Evolutionary conservation across 2,113 vertebrate species (phyloP), one percentile per base, ranked within the genome.

Genomic region (Myrmecobius fasciatus): DNA sequence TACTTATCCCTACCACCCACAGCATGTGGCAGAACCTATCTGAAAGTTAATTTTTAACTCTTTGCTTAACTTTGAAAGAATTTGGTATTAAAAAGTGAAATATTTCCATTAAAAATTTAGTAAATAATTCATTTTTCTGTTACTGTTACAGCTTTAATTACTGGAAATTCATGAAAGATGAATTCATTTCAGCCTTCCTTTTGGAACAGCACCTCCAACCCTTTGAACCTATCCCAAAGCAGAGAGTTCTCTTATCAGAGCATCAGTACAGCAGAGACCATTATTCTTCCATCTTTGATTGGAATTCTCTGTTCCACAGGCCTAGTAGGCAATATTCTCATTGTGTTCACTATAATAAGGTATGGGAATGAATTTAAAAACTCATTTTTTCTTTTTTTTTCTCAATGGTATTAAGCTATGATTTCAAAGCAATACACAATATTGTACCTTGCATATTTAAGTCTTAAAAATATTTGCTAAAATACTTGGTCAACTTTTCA

Each of bases 241-340:
- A 91, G 60, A 88, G 96, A 95, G 24, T 95, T 97, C 20, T 92
- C 92, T 95, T 96, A 96, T 53, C 96, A 97, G 48, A 56, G 96
- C 46, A 97, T 96, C 5, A 52, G 96, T 60, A 48, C 97, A 89
- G 96, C 98, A 52, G 98, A 98, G 93, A 98, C 97, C 28, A 95
- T 97, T 54, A 96, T 98, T 89, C 97, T 99, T 60, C 97, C 98
- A 52, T 98, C 97, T 56, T 95, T 98, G 67, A 96, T 94, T 97
- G 97, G 97, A 20, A 96, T 98, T 91, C 96, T 98, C 91, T 98
- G 96, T 95, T 98, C 97, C 90, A 98, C 95, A 28, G 98, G 97
- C 46, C 96, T 98, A 89, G 54, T 91, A 95, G 97, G 98, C 95
- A 99, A 98, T 93, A 97, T 97, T 53, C 92, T 98, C 54, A 96